phyloP scores from a whole-genome alignment of 1,140 invertebrate genomes.

The Zelostemma sp. region DNA sequence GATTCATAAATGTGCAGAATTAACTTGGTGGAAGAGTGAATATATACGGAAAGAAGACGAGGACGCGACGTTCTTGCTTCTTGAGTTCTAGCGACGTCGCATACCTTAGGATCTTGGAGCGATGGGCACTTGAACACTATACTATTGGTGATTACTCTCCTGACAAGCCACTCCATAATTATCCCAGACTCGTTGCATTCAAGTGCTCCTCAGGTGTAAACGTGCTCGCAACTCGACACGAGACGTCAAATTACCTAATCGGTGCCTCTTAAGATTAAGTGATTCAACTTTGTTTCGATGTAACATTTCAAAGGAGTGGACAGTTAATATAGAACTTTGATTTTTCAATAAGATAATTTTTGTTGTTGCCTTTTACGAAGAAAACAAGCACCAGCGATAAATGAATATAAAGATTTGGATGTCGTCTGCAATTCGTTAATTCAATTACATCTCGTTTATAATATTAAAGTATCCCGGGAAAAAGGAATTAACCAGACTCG shows the following conservation, averaged over 20 bases:
- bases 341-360: no score
- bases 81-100: conserved; percentile 32
- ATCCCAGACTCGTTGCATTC: conserved; percentile 29
- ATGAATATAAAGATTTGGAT: no score
- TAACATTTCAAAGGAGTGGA: no score
- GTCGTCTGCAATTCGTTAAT: no score
- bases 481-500: no score
- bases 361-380: no score
- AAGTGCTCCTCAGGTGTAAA: conserved; percentile 34
- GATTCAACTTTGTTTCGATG: no score
- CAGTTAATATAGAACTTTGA: no score
- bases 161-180: conserved; percentile 42
- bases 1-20: not conserved
- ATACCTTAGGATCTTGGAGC: conserved; percentile 11
- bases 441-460: no score
- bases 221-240: conserved; percentile 18
- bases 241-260: conserved; percentile 41
- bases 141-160: conserved; percentile 39
- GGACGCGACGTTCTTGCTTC: conserved; percentile 24
- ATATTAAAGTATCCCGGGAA: no score
- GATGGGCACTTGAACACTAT: conserved; percentile 29
- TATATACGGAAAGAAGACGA: conserved; percentile 1
- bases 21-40: not conserved
- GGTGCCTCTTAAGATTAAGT: conserved; percentile 30
- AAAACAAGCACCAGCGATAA: no score